Conservation (phyloP, 2,888 invertebrate species). For the Eristalis intricaria region DNA sequence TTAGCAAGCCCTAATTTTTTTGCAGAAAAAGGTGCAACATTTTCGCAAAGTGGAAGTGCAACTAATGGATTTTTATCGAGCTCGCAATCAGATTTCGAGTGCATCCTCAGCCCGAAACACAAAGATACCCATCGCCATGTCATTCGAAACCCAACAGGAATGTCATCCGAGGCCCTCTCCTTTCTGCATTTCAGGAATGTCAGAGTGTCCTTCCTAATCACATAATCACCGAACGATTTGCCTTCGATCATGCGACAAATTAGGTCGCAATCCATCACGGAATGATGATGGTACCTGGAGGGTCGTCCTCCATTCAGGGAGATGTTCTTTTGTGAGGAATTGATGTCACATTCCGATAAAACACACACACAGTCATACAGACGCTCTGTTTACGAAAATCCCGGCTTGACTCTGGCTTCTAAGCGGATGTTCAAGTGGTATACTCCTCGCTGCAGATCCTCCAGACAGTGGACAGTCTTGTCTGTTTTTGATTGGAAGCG, state of each 20-base stretch:
- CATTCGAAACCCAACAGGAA: conserved; percentile 34
- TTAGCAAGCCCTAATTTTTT: neutral
- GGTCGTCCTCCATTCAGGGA: neutral
- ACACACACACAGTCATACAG: neutral
- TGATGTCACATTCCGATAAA: conserved; percentile 54
- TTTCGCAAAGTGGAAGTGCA: neutral
- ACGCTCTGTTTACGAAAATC: conserved; percentile 37
- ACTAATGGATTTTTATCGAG: neutral
- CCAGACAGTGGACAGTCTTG: neutral
- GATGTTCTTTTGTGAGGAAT: conserved; percentile 46
- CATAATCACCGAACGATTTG: conserved; percentile 50
- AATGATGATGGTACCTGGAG: neutral
- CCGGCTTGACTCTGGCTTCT: conserved; percentile 54
- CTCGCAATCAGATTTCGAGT: neutral
- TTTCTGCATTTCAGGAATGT: neutral
- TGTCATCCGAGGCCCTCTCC: neutral
- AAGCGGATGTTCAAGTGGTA: conserved; percentile 64
- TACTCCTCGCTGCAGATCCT: conserved; percentile 3
- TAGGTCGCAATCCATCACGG: conserved; percentile 29
- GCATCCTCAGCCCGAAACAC: neutral
- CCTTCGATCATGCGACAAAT: conserved; percentile 46
- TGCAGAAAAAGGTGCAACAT: neutral
- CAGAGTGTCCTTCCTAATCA: conserved; percentile 33
- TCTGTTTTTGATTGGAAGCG: neutral
- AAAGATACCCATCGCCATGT: conserved; percentile 50